These are phyloP conservation scores for Allacma fusca DNA, from an alignment of 2,888 invertebrate genomes.

Conservation along the genomic window DNA sequence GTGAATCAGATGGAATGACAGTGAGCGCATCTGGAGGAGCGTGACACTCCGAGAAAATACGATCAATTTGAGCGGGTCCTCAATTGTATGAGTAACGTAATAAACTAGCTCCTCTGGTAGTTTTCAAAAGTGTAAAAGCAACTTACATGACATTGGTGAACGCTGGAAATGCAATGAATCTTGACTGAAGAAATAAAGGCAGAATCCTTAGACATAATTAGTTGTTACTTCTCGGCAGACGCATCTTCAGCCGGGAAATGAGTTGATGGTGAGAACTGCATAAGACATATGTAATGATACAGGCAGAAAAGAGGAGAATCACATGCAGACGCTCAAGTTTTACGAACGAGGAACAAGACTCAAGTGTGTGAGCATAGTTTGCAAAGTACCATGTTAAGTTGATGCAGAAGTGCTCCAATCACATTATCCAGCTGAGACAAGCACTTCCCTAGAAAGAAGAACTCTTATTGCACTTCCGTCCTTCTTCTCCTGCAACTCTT, in stretches of 20 bases:
- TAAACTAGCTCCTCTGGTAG: not conserved
- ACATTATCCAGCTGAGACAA: slow-evolving; percentile 41
- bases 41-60: slow-evolving; percentile 16
- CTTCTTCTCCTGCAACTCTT: not conserved
- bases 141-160: slow-evolving; percentile 30
- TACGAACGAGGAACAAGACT: not conserved
- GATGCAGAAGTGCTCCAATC: slow-evolving; percentile 29
- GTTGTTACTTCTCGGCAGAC: slow-evolving; percentile 22
- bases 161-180: slow-evolving; percentile 2
- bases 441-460: not conserved
- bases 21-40: slow-evolving; percentile 14
- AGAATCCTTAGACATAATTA: slow-evolving; percentile 32
- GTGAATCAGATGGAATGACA: not conserved
- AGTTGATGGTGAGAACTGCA: not conserved
- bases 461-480: not conserved
- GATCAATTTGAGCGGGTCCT: slow-evolving; percentile 14
- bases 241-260: slow-evolving; percentile 25
- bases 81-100: slow-evolving; percentile 15
- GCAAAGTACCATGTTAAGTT: slow-evolving; percentile 27
- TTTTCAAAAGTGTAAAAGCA: slow-evolving; percentile 3
- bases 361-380: slow-evolving; percentile 14
- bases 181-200: slow-evolving; percentile 25
- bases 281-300: not conserved
- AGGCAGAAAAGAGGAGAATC: not conserved
- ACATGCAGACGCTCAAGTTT: not conserved